A percentile compares a stretch with the other conserved stretches of the same genome.
Evolutionary conservation across 2,797 vertebrate species (phyloP).

Genomic region (Rachycentron canadum): DNA sequence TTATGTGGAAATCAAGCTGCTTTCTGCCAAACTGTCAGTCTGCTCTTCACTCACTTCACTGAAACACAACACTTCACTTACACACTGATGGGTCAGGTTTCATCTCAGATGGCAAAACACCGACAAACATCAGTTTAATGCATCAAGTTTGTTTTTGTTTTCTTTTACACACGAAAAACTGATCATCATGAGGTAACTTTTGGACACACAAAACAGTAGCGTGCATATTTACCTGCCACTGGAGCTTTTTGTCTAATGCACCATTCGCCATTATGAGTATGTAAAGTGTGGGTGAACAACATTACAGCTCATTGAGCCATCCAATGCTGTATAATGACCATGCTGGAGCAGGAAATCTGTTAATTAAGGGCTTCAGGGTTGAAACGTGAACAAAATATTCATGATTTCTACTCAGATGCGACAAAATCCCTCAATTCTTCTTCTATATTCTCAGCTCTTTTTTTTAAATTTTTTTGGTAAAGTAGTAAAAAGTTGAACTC

Average conservation of each 20-base stretch:
- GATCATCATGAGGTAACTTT: background rate
- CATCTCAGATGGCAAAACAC: conserved; percentile 28
- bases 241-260: conserved; percentile 3
- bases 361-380: conserved; percentile 36
- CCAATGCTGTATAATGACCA: conserved; percentile 21
- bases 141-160: background rate
- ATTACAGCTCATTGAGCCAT: conserved; percentile 33
- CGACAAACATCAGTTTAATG: background rate
- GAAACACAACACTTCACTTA: conserved; percentile 9
- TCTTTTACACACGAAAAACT: background rate
- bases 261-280: background rate
- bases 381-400: conserved; percentile 37
- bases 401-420: conserved; percentile 23
- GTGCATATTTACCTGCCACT: background rate
- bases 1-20: conserved; percentile 62
- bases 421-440: background rate
- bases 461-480: background rate
- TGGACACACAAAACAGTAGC: background rate
- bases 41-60: conserved; percentile 12
- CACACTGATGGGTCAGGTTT: background rate
- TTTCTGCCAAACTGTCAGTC: conserved; percentile 33
- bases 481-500: background rate
- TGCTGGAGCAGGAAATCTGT: conserved; percentile 28
- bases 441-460: background rate
- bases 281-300: background rate